Base-by-base conservation (phyloP, 2,113 vertebrate species). In the Mugil cephalus region DNA sequence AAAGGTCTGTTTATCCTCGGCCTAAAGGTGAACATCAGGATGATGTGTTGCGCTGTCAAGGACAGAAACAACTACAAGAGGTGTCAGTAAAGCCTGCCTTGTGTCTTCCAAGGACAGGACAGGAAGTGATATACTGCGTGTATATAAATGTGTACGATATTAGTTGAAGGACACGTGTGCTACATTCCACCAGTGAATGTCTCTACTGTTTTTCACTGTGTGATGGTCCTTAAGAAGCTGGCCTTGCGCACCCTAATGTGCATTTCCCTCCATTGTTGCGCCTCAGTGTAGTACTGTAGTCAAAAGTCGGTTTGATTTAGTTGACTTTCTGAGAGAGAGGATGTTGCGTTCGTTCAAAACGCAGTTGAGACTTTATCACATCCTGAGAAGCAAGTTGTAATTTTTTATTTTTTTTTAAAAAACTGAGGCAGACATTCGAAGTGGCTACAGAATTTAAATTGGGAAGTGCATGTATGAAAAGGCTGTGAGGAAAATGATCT, bases 11-110 rank as follows among this genome's bases (percentile, higher is more conserved):
- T 77, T 21, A 53, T 73, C 69, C 36, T 80, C 54, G 42, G 53
- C 46, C 38, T 76, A 63, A 78, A 82, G 53, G 47, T 55, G 48
- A 75, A 51, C 77, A 73, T 42, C 34, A 46, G 45, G 47, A 53
- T 35, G 30, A 69, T 67, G 56, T 45, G 10, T 68, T 53, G 43
- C 24, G 34, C 35, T 59, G 59, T 68, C 67, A 47, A 58, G 74
- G 61, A 50, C 73, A 66, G 35, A 68, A 30, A 38, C 72, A 39
- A 60, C 38, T 47, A 47, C 14, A 58, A 24, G 18, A 30, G 10
- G 35, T 51, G 50, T 42, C 53, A 14, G 46, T 77, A 47, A 74
- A 69, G 60, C 46, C 30, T 59, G 8, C 30, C 19, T 52, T 15
- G 10, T 40, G 19, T 50, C 60, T 66, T 43, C 47, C 52, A 66